Conservation (phyloP, 2,113 vertebrate species). For the Trochalopteron elliotii region DNA sequence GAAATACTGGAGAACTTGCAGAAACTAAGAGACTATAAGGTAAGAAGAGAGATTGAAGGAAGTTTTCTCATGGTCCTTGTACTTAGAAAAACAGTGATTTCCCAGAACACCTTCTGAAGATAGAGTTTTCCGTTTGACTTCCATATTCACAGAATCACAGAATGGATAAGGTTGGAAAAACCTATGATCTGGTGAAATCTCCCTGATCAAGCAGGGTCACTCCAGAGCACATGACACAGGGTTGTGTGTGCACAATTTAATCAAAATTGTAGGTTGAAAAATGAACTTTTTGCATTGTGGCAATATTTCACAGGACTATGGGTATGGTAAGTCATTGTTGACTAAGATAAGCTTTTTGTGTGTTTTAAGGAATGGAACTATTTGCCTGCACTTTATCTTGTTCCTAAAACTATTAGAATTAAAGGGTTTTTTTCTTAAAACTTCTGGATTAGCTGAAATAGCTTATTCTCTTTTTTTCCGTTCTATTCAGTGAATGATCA, state of each 20-base stretch:
- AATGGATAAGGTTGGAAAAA: not conserved
- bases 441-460: not conserved
- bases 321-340: not conserved
- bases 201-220: not conserved
- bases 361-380: not conserved
- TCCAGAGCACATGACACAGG: not conserved
- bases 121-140: not conserved
- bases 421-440: not conserved
- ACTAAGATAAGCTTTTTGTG: not conserved
- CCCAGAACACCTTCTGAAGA: not conserved
- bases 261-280: not conserved
- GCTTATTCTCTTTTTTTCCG: not conserved
- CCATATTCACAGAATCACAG: not conserved
- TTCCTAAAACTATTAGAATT: not conserved
- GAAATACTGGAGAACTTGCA: not conserved
- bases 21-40: not conserved
- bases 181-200: fast-evolving
- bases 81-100: not conserved
- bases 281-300: not conserved
- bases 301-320: not conserved
- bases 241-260: not conserved
- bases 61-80: not conserved
- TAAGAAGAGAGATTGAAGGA: not conserved
- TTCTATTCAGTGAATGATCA: not conserved
- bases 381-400: not conserved